Conservation (phyloP, 2,888 invertebrate genomes). For the Patella pellucida region DNA sequence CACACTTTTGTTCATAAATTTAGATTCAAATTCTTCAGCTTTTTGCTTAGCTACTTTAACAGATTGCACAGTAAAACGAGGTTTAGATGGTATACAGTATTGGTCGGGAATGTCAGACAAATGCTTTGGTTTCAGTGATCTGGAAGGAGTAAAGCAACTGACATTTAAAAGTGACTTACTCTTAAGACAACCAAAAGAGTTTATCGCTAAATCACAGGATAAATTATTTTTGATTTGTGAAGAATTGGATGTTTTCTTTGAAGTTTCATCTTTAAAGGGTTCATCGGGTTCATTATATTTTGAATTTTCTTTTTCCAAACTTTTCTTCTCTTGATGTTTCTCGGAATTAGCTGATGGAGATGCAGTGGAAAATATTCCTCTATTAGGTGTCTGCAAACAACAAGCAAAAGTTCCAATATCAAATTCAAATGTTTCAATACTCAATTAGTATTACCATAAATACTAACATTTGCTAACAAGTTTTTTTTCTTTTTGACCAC, state of each 20-base stretch:
- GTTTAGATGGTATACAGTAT: background rate
- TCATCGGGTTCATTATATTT: background rate
- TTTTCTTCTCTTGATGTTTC: no score
- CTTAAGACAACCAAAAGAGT: background rate
- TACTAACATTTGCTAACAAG: no score
- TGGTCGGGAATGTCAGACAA: background rate
- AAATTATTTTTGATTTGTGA: background rate
- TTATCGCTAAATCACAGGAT: background rate
- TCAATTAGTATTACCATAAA: background rate
- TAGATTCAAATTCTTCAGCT: background rate
- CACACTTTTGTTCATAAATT: background rate
- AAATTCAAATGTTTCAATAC: background rate
- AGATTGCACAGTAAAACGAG: background rate
- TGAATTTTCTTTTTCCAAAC: background rate
- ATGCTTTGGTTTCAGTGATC: background rate
- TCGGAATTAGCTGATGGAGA: no score
- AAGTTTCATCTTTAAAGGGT: background rate
- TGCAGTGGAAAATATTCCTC: no score
- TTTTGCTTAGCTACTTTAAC: background rate
- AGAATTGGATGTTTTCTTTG: background rate
- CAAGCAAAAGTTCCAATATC: background rate
- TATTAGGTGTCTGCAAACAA: no score
- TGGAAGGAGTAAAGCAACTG: background rate
- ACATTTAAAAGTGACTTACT: background rate
- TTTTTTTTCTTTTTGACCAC: no score